Percentiles rank a stretch among this genome's conserved stretches.
Evolutionary conservation across 2,888 invertebrate species (phyloP).

Genomic region (Ennomos erosarius): DNA sequence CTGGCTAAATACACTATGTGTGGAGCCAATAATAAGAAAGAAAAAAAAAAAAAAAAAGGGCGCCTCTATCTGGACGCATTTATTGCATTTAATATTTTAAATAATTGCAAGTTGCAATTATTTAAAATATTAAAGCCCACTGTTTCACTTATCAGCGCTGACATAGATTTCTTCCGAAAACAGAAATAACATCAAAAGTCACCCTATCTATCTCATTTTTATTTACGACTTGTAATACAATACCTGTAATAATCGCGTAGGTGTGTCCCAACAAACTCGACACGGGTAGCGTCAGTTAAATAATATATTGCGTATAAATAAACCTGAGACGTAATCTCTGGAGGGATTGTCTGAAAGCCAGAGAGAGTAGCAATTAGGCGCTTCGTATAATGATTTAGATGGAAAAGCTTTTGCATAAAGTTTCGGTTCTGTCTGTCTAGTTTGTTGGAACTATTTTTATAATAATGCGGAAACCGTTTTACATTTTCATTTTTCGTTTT

Average conservation of each 20-base stretch:
- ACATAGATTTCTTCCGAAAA: too few relatives aligned
- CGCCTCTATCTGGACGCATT: too few relatives aligned
- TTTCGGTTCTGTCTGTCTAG: not conserved
- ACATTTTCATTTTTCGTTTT: too few relatives aligned
- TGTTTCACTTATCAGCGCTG: too few relatives aligned
- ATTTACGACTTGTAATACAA: not conserved
- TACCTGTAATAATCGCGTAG: not conserved
- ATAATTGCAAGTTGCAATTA: too few relatives aligned
- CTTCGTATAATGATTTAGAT: conserved; percentile 11
- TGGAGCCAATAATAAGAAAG: too few relatives aligned
- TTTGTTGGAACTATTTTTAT: not conserved
- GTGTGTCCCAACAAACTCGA: conserved; percentile 2
- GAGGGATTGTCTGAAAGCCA: conserved; percentile 9
- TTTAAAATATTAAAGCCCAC: too few relatives aligned
- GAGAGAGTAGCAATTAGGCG: conserved; percentile 18
- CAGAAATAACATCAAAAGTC: too few relatives aligned
- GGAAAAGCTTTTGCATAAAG: conserved; percentile 8
- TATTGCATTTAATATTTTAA: too few relatives aligned
- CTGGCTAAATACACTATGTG: too few relatives aligned
- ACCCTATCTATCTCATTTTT: too few relatives aligned
- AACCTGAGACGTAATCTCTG: conserved; percentile 18
- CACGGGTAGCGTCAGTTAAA: conserved; percentile 9
- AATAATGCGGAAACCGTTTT: not conserved
- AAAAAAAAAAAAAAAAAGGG: too few relatives aligned
- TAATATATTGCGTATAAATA: conserved; percentile 28